Percentiles rank a stretch among this genome's conserved stretches.
phyloP scores from a whole-genome alignment of 1,140 invertebrate genomes.

The Zaprionus gabonicus region DNA sequence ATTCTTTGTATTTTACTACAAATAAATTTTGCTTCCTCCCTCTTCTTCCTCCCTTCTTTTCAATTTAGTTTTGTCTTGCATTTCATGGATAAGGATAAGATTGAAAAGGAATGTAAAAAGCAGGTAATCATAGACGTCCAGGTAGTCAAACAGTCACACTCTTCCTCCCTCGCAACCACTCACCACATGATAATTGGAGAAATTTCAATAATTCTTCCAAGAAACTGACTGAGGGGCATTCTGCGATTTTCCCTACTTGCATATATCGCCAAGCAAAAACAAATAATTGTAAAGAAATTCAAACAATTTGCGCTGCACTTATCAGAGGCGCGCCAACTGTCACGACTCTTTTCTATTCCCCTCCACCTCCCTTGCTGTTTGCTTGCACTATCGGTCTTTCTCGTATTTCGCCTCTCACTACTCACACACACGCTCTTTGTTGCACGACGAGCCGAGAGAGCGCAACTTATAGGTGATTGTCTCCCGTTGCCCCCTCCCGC shows the following conservation, averaged over 20 bases:
- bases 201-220: constrained; percentile 57
- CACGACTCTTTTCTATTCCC: constrained; percentile 43
- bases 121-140: constrained; percentile 47
- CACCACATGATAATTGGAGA: constrained; percentile 41
- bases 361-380: constrained; percentile 6
- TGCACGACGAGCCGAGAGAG: no score
- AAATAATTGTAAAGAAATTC: constrained; percentile 77
- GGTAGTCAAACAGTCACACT: constrained; percentile 41
- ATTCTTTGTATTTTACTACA: no score
- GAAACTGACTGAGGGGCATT: constrained; percentile 40
- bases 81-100: no score
- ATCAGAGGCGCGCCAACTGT: constrained; percentile 58
- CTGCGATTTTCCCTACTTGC: constrained; percentile 25
- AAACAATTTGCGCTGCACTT: constrained; percentile 71
- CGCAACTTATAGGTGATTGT: no score
- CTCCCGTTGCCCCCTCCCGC: no score
- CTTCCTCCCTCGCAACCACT: background rate
- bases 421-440: no score
- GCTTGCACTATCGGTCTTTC: background rate
- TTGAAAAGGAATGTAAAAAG: constrained; percentile 20
- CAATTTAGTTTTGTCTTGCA: no score
- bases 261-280: constrained; percentile 53
- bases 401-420: background rate
- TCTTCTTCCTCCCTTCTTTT: no score
- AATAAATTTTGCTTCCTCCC: no score